Percentiles rank a stretch among this genome's conserved stretches.
phyloP scores from a whole-genome alignment of 2,113 vertebrate species.

The Callocephalon fimbriatum region DNA sequence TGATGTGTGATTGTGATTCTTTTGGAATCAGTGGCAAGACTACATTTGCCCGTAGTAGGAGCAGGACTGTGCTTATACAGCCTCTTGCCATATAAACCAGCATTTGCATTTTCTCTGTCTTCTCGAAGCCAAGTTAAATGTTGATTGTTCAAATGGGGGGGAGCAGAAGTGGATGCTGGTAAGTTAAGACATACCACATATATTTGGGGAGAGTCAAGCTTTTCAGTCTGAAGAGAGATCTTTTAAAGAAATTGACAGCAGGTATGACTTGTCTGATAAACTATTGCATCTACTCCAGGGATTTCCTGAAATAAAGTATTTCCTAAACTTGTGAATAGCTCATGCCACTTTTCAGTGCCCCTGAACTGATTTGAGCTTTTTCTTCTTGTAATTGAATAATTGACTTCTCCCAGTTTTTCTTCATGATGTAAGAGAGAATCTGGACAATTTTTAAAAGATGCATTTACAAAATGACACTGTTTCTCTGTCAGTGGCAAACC shows the following conservation, averaged over 20 bases:
- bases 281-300: background rate
- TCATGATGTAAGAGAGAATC: accelerated
- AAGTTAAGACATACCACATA: accelerated
- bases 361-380: background rate
- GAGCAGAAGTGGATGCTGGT: background rate
- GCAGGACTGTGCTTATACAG: background rate
- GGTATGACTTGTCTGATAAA: background rate
- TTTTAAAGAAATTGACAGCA: background rate
- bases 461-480: background rate
- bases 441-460: background rate
- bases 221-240: background rate
- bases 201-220: background rate
- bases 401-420: background rate
- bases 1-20: accelerated
- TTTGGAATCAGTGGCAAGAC: background rate
- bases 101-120: background rate
- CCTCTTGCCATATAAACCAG: background rate
- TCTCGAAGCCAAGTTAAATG: background rate
- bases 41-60: background rate
- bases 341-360: accelerated
- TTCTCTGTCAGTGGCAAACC: background rate
- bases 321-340: background rate
- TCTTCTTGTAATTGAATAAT: background rate
- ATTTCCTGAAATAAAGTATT: background rate
- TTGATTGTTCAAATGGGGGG: background rate